phyloP scores from a whole-genome alignment of 2,888 invertebrate species.

The Argyresthia goedartella region DNA sequence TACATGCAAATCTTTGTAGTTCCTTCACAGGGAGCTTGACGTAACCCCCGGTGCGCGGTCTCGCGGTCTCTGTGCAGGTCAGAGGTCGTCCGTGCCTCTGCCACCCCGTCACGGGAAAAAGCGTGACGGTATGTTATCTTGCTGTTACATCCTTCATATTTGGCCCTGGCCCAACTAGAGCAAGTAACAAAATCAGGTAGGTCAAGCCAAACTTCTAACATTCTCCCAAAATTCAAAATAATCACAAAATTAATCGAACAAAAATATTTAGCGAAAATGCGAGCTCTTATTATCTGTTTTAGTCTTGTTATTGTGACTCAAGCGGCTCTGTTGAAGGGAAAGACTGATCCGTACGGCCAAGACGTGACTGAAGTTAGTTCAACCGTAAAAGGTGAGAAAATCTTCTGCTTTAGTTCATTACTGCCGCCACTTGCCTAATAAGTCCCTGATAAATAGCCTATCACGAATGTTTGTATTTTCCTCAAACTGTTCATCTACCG shows the following conservation, averaged over 20 bases:
- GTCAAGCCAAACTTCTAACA: background rate
- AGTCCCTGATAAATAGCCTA: background rate
- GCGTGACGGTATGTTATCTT: too few relatives aligned
- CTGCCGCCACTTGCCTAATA: background rate
- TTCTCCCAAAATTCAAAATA: background rate
- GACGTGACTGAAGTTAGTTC: conserved; percentile 47
- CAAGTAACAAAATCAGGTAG: background rate
- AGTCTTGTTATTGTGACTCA: background rate
- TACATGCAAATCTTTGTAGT: too few relatives aligned
- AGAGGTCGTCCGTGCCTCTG: too few relatives aligned
- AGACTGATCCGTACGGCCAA: conserved; percentile 40
- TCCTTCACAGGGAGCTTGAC: too few relatives aligned
- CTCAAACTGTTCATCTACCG: background rate
- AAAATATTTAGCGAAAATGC: background rate
- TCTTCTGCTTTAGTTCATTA: background rate
- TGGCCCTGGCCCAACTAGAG: background rate
- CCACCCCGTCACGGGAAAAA: too few relatives aligned
- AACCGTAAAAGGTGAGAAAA: conserved; percentile 40
- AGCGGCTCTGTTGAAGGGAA: conserved; percentile 20
- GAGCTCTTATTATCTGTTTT: background rate
- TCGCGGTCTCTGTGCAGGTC: too few relatives aligned
- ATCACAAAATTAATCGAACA: background rate
- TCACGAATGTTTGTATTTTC: background rate
- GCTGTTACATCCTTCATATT: too few relatives aligned
- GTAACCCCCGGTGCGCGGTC: too few relatives aligned